Evolutionary conservation across 2,888 invertebrate genomes (phyloP).

Genomic region (Harpalus rufipes): DNA sequence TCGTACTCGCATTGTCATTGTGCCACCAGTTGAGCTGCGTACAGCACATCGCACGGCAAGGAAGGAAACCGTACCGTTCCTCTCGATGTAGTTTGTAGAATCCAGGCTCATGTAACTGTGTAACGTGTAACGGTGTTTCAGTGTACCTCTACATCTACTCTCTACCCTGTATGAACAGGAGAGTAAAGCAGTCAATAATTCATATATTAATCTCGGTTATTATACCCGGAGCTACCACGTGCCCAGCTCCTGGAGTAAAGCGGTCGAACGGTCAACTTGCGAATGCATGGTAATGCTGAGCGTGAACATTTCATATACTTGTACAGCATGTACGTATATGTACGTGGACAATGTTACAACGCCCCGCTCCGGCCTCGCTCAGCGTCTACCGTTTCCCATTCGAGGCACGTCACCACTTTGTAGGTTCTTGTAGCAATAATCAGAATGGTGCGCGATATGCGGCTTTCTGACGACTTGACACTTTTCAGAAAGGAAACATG

Average conservation of each 20-base stretch:
- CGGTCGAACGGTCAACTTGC: conserved; percentile 51
- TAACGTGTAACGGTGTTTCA: not conserved
- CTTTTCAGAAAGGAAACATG: conserved; percentile 34
- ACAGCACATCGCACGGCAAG: not conserved
- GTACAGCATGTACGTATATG: conserved; percentile 6
- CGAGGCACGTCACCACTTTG: conserved; percentile 56
- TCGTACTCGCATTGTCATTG: conserved; percentile 33
- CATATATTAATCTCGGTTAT: conserved; percentile 67
- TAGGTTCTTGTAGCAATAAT: conserved; percentile 43
- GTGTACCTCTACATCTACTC: too few relatives aligned
- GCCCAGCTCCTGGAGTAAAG: conserved; percentile 19
- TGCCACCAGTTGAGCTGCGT: conserved; percentile 51
- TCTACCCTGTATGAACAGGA: conserved; percentile 52
- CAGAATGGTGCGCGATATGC: conserved; percentile 36
- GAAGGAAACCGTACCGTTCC: conserved; percentile 31
- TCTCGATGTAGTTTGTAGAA: conserved; percentile 60
- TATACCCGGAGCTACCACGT: conserved; percentile 57
- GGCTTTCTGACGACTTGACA: conserved; percentile 34
- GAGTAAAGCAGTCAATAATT: conserved; percentile 66
- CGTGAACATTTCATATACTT: conserved; percentile 59
- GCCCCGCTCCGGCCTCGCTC: not conserved
- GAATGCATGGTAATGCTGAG: conserved; percentile 49
- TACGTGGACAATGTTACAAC: not conserved
- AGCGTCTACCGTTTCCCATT: conserved; percentile 4
- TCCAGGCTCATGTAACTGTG: conserved; percentile 47